A percentile compares a stretch with the other conserved stretches of the same genome.
phyloP scores from a whole-genome alignment of 92 coral and sea anemone genomes.

The Epizoanthus stellaris region DNA sequence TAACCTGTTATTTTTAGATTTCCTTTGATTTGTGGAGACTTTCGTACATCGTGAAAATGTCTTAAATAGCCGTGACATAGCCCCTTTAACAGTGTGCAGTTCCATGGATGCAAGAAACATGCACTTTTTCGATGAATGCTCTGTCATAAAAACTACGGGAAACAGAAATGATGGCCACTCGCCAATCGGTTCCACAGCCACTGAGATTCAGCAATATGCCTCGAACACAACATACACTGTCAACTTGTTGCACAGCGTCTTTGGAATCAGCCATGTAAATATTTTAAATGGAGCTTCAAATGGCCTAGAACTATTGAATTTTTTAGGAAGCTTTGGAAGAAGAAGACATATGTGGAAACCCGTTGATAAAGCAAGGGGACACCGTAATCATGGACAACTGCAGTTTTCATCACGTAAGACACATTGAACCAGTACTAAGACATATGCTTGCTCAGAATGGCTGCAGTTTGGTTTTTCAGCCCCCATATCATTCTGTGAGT shows the following conservation, averaged over 20 bases:
- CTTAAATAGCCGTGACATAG: too few relatives aligned
- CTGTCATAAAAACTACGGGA: constrained; percentile 37
- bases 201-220: constrained; percentile 38
- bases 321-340: constrained; percentile 43
- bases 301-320: constrained; percentile 32
- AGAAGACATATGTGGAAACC: constrained; percentile 48
- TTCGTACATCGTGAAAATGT: too few relatives aligned
- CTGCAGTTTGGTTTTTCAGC: constrained; percentile 47
- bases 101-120: too few relatives aligned
- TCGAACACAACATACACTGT: constrained; percentile 22
- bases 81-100: too few relatives aligned
- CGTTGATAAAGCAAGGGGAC: constrained; percentile 54
- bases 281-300: constrained; percentile 41
- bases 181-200: constrained; percentile 7
- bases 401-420: constrained; percentile 66
- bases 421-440: constrained; percentile 56
- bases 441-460: constrained; percentile 51
- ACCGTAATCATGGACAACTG: constrained; percentile 64
- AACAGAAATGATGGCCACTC: constrained; percentile 19
- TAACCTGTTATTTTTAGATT: too few relatives aligned
- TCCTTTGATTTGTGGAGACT: too few relatives aligned
- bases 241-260: constrained; percentile 32
- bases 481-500: constrained; percentile 56
- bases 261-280: constrained; percentile 43
- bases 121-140: constrained; percentile 30